Evolutionary conservation across 1,140 invertebrate genomes (phyloP), one percentile per base, ranked within the genome.

Genomic region (Goniozus legneri): DNA sequence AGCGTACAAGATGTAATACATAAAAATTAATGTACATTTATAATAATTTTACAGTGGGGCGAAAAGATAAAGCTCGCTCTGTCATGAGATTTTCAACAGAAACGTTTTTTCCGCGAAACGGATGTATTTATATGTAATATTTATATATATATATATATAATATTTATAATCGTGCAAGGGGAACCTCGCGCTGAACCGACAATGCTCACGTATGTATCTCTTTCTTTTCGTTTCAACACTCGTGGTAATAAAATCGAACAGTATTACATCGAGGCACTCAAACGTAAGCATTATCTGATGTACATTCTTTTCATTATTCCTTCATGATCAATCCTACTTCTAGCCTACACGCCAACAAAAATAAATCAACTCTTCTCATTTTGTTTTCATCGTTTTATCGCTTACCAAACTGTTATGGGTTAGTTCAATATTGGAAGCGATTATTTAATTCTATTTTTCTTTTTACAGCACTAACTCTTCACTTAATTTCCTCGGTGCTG

Each of bases 1-100:
- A 44, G 43, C 36, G n/a, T 31, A 30, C n/a, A 31, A 33, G 38
- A 19, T 35, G 31, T 38, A 43, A 37, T 38, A 40, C 32, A 35
- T 58, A 57, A 12, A 57, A 54, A 57, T 27, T 34, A 58, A 57
- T 44, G 41, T 54, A 58, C 54, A 57, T 47, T 53, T 54, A 56
- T 35, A 53, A 18, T 53, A 16, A 56, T 32, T 31, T 53, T 56
- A 51, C 40, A 34, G 49, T 15, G 7, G 34, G 42, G 48, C 24
- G 21, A 38, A 15, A 19, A n/a, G n/a, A n/a, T n/a, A n/a, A n/a
- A n/a, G n/a, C n/a, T 42, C 44, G 38, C 41, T 45, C 55, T 21
- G 33, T 8, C 41, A 41, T 27, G 31, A 54, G 24, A 44, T 37
- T 39, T 55, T 51, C 48, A 57, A 57, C 44, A 24, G 43, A 52